Evolutionary conservation across 2,113 vertebrate species (phyloP).

Genomic region (Spea multiplicata): DNA sequence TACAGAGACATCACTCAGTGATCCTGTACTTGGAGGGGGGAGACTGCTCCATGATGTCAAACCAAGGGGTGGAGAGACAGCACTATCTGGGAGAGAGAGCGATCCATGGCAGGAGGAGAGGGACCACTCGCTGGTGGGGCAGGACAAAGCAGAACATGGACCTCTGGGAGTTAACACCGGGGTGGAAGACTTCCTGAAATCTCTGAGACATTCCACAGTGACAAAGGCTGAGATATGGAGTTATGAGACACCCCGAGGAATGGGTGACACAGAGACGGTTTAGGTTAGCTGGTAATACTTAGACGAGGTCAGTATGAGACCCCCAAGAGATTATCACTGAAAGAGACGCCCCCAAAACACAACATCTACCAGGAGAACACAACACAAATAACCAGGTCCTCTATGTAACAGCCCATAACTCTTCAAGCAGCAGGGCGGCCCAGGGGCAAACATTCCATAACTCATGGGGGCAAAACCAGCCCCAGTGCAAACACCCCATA

Average conservation of each 20-base stretch:
- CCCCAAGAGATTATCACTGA: too few relatives aligned
- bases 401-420: neutral
- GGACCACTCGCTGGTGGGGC: neutral
- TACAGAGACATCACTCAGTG: conserved; percentile 10
- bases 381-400: too few relatives aligned
- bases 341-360: too few relatives aligned
- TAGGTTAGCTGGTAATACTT: too few relatives aligned
- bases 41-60: neutral
- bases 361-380: too few relatives aligned
- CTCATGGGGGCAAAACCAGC: neutral
- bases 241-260: too few relatives aligned
- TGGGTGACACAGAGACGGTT: too few relatives aligned
- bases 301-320: too few relatives aligned
- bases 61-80: neutral
- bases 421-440: neutral
- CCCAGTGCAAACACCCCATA: neutral
- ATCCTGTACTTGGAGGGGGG: neutral
- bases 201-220: neutral
- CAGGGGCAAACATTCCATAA: neutral
- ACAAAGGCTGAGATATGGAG: too few relatives aligned
- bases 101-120: neutral
- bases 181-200: neutral
- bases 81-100: neutral
- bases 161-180: neutral
- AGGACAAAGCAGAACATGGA: neutral